A percentile compares a stretch with the other conserved stretches of the same genome.
Conservation (phyloP, 1,140 invertebrate genomes). For the Bathynomus jamesi region DNA sequence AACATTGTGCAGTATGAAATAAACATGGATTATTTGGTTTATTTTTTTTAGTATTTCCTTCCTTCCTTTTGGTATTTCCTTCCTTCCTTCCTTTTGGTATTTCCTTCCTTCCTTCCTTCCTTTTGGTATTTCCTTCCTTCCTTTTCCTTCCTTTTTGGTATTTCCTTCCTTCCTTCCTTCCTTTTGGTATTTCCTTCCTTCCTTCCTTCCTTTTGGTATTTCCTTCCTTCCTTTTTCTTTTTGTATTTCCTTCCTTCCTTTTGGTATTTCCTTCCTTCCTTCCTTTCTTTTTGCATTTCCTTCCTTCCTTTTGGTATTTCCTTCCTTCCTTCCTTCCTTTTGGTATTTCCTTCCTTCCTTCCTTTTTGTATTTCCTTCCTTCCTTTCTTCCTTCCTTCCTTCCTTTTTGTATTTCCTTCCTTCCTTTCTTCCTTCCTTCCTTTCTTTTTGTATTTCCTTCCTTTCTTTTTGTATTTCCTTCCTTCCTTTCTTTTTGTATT, state of each 20-base stretch:
- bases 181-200: background rate
- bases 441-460: no score
- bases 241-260: background rate
- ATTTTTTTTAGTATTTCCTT: background rate
- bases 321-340: no score
- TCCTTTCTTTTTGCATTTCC: background rate
- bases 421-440: no score
- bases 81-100: background rate
- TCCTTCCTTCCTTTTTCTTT: background rate
- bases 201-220: background rate
- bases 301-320: no score
- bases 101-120: background rate
- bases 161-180: background rate
- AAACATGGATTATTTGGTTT: background rate
- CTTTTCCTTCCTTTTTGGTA: background rate
- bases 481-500: no score
- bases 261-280: no score
- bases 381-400: no score
- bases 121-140: background rate
- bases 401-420: no score
- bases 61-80: background rate
- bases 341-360: no score
- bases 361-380: no score
- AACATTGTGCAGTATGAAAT: no score
- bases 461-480: no score